Conservation (phyloP, 2,797 vertebrate species). For the Lacerta agilis region DNA sequence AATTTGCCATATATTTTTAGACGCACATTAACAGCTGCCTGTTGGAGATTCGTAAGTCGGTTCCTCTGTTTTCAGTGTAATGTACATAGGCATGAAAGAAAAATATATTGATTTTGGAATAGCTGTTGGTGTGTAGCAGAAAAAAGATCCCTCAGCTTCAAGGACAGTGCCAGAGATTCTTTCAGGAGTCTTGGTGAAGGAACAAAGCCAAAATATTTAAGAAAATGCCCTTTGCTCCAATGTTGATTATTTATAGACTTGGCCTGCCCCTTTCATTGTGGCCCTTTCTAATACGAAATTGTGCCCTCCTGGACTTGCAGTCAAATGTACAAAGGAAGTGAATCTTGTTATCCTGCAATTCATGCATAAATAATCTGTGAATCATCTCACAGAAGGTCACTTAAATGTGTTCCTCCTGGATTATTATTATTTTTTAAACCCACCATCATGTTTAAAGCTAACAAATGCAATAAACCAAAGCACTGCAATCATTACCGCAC, state of each 20-base stretch:
- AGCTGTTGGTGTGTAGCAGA: neutral
- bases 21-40: constrained; percentile 6
- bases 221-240: constrained; percentile 5
- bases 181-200: constrained; percentile 34
- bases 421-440: neutral
- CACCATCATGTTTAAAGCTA: constrained; percentile 5
- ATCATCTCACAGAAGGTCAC: constrained; percentile 57
- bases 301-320: constrained; percentile 37
- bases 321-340: constrained; percentile 36
- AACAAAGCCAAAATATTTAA: constrained; percentile 24
- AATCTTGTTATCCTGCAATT: constrained; percentile 36
- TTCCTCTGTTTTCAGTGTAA: constrained; percentile 38
- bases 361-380: constrained; percentile 47
- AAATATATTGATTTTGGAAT: constrained; percentile 24
- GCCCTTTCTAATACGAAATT: constrained; percentile 43
- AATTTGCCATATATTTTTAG: constrained; percentile 12
- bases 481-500: neutral
- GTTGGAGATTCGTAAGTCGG: constrained; percentile 31
- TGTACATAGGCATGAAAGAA: constrained; percentile 40
- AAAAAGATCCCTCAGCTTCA: neutral
- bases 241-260: constrained; percentile 28
- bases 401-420: constrained; percentile 14
- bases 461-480: constrained; percentile 1
- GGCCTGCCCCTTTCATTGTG: constrained; percentile 23
- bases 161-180: neutral